phyloP scores from a whole-genome alignment of 2,113 vertebrate species.

The Erinaceus europaeus region DNA sequence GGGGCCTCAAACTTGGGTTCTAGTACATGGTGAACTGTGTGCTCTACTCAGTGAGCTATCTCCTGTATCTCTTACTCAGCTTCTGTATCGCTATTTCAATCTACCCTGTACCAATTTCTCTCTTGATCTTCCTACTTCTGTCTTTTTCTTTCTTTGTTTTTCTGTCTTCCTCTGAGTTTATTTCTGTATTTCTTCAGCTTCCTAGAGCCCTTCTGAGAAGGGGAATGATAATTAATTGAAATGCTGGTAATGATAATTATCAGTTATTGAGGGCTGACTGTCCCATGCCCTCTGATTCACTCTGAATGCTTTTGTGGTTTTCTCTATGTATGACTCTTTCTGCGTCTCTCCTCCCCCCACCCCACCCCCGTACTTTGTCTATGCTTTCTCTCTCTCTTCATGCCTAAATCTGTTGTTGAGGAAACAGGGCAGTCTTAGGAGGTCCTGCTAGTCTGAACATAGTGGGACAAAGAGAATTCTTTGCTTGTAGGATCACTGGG shows the following conservation, averaged over 20 bases:
- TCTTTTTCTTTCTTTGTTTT: background rate
- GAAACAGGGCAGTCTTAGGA: background rate
- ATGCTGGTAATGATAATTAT: too few relatives aligned
- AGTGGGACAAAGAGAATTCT: background rate
- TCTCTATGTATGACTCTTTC: background rate
- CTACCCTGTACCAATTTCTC: background rate
- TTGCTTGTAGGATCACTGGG: background rate
- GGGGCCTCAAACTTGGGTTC: too few relatives aligned
- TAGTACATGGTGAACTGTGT: too few relatives aligned
- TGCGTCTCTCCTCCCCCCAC: background rate
- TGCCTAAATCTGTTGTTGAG: background rate
- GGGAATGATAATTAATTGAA: too few relatives aligned
- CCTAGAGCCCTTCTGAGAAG: too few relatives aligned
- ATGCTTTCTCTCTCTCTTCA: too few relatives aligned
- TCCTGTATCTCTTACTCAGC: background rate
- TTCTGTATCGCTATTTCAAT: background rate
- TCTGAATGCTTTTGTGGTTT: background rate
- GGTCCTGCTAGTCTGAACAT: background rate
- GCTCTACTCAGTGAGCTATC: background rate
- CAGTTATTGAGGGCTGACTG: too few relatives aligned
- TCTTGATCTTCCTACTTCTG: background rate
- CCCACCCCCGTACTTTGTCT: background rate
- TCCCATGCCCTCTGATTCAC: too few relatives aligned
- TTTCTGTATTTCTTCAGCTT: conserved; percentile 1
- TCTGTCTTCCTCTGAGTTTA: background rate